These are phyloP conservation scores for Sternotherus odoratus DNA, from an alignment of 2,797 vertebrate species.

Conservation along the genomic window DNA sequence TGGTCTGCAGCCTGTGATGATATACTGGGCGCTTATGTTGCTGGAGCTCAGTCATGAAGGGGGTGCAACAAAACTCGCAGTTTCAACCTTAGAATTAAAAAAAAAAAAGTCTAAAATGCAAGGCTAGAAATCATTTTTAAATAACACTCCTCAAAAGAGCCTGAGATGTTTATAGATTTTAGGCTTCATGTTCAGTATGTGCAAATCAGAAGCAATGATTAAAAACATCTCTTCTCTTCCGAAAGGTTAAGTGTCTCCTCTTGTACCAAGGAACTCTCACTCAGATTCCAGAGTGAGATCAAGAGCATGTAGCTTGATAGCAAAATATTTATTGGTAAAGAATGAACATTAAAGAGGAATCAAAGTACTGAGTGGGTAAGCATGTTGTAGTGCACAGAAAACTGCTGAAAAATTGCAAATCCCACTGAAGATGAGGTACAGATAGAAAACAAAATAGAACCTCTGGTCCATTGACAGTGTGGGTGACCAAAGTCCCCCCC, in stretches of 20 bases:
- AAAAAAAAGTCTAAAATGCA: conserved; percentile 35
- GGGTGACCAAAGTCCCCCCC: background rate
- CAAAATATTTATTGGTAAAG: conserved; percentile 67
- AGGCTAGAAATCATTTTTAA: background rate
- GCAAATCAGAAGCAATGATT: conserved; percentile 63
- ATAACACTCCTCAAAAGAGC: conserved; percentile 15
- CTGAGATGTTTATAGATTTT: conserved; percentile 5
- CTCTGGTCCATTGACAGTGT: no score
- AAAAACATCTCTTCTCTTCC: conserved; percentile 58
- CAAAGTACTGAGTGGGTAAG: conserved; percentile 54
- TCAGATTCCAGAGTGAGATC: conserved; percentile 58
- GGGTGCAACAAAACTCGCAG: conserved; percentile 16
- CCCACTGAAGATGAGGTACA: background rate
- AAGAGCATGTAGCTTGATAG: conserved; percentile 60
- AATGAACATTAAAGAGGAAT: conserved; percentile 20
- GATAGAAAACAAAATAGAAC: background rate
- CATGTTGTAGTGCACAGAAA: conserved; percentile 42
- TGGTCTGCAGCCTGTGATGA: conserved; percentile 16
- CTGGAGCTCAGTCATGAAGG: conserved; percentile 38
- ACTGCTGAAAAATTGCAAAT: background rate
- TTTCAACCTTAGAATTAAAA: conserved; percentile 45
- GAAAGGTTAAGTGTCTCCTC: conserved; percentile 71
- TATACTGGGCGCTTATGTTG: conserved; percentile 39
- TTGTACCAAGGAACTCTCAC: conserved; percentile 62
- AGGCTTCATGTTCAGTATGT: conserved; percentile 30